Conservation (phyloP, 2,113 vertebrate genomes). For the Sardina pilchardus region DNA sequence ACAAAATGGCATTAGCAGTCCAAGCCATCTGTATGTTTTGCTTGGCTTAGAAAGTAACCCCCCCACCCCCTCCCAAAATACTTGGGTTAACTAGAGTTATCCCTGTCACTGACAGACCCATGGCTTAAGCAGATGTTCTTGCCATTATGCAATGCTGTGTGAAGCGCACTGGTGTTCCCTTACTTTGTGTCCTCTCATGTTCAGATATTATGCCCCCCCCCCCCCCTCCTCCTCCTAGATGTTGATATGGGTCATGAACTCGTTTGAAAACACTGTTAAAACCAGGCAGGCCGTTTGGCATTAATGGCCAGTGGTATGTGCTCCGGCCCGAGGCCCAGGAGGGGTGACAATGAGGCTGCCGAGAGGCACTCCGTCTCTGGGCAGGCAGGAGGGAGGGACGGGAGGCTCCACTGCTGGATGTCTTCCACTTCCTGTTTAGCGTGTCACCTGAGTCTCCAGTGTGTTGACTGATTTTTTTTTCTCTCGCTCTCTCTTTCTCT, state of each 20-base stretch:
- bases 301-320: neutral
- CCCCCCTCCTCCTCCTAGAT: neutral
- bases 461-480: neutral
- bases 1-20: neutral
- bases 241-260: neutral
- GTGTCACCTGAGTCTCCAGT: neutral
- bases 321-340: no score
- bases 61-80: neutral
- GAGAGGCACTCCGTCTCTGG: neutral
- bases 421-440: neutral
- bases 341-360: neutral
- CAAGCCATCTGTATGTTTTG: neutral
- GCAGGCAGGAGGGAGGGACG: neutral
- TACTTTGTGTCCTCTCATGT: neutral
- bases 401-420: neutral
- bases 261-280: neutral
- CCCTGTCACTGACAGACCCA: neutral
- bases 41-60: neutral
- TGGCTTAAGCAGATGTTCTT: slow-evolving; percentile 2
- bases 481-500: neutral
- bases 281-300: neutral
- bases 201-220: neutral
- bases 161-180: neutral
- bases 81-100: neutral
- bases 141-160: neutral